phyloP scores from a whole-genome alignment of 2,797 vertebrate species.

The Acrocephalus scirpaceus region DNA sequence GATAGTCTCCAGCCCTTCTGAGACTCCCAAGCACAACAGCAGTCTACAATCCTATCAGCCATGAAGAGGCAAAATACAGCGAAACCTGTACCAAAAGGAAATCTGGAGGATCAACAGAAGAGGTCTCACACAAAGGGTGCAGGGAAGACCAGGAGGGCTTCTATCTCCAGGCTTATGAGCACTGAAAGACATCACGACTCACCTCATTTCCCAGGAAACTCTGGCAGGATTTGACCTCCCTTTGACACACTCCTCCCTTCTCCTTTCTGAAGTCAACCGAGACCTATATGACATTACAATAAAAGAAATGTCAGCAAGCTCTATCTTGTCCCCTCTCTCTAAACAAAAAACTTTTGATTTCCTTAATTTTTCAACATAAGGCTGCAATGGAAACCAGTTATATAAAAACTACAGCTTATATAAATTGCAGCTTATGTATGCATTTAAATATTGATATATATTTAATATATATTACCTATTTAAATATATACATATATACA shows the following conservation, averaged over 20 bases:
- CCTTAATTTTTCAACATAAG: background rate
- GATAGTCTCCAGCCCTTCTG: background rate
- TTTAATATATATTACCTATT: background rate
- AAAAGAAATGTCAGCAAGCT: constrained; percentile 16
- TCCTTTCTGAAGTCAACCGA: background rate
- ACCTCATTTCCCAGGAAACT: constrained; percentile 22
- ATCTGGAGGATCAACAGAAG: background rate
- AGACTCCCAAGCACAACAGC: background rate
- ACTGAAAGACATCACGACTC: background rate
- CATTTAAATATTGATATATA: background rate
- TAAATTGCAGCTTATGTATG: background rate
- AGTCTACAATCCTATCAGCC: background rate
- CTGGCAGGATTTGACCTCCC: background rate
- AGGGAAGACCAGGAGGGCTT: background rate
- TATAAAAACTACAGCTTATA: background rate
- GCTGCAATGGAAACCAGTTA: background rate
- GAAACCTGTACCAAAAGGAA: background rate
- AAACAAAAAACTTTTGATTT: background rate
- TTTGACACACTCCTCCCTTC: background rate
- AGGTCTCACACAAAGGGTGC: background rate
- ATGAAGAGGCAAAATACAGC: background rate
- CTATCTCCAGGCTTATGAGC: background rate
- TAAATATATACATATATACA: background rate
- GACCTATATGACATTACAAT: constrained; percentile 3
- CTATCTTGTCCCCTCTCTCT: background rate